A percentile compares a stretch with the other conserved stretches of the same genome.
Evolutionary conservation across 2,888 invertebrate species (phyloP).

Genomic region (Homarus gammarus): DNA sequence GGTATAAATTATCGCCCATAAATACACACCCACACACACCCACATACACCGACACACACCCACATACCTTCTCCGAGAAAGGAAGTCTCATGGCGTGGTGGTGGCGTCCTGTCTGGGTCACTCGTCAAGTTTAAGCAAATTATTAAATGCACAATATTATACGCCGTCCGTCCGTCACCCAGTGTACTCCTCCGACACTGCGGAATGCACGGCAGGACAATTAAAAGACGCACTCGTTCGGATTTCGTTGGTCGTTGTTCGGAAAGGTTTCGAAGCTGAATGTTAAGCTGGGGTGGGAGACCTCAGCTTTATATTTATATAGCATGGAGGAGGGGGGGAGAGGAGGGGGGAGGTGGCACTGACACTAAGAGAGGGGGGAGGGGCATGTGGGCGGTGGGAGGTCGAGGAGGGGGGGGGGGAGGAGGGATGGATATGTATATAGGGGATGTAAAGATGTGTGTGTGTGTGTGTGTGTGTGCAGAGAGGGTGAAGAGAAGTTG

Average conservation of each 20-base stretch:
- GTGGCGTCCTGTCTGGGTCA: no score
- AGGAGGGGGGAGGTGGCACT: background rate
- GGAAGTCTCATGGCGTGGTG: constrained; percentile 8
- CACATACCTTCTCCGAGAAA: constrained; percentile 22
- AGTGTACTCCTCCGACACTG: background rate
- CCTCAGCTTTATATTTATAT: constrained; percentile 26
- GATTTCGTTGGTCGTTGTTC: constrained; percentile 36
- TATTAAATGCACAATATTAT: background rate
- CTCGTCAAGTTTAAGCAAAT: background rate
- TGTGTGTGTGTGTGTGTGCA: no score
- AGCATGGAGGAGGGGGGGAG: constrained; percentile 2
- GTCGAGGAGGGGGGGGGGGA: background rate
- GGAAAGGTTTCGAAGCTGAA: constrained; percentile 30
- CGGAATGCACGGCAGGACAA: constrained; percentile 20
- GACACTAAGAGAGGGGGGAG: no score
- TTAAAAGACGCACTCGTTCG: constrained; percentile 34
- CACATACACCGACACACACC: background rate
- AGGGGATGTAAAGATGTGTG: background rate
- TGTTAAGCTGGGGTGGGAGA: background rate
- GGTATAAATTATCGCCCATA: no score
- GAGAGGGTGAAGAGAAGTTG: no score
- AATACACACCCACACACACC: background rate
- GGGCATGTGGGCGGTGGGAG: constrained; percentile 2
- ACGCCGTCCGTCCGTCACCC: background rate
- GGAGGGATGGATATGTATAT: background rate